A percentile compares a stretch with the other conserved stretches of the same genome.
These are phyloP conservation scores for Hipparchia semele DNA, from an alignment of 2,888 invertebrate species.

Conservation along the genomic window DNA sequence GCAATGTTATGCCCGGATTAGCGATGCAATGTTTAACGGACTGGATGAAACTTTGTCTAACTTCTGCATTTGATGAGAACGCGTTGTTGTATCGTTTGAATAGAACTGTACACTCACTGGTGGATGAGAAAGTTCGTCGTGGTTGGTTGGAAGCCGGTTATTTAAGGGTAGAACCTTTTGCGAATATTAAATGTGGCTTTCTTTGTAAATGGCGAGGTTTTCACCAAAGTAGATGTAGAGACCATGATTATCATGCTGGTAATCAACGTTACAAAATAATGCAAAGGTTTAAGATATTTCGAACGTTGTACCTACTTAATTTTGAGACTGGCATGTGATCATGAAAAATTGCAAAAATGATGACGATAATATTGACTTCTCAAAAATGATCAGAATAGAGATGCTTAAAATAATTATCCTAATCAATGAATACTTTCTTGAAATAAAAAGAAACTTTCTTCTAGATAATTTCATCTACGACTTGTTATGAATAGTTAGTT, in stretches of 20 bases:
- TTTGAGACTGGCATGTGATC: too few relatives aligned
- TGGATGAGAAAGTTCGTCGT: slow-evolving; percentile 22
- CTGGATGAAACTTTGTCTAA: slow-evolving; percentile 67
- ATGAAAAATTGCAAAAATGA: too few relatives aligned
- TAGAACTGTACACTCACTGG: background rate
- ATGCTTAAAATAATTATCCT: too few relatives aligned
- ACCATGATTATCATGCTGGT: background rate
- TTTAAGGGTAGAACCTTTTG: slow-evolving; percentile 16
- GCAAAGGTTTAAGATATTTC: background rate
- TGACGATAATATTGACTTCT: too few relatives aligned
- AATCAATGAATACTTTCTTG: background rate
- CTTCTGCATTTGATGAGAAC: slow-evolving; percentile 44
- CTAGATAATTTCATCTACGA: background rate
- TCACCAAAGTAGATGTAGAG: background rate
- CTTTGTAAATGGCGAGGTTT: background rate
- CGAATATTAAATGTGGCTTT: slow-evolving; percentile 2
- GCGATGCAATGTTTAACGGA: slow-evolving; percentile 71
- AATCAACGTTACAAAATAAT: background rate
- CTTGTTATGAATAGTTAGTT: background rate
- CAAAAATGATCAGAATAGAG: too few relatives aligned
- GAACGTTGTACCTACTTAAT: background rate
- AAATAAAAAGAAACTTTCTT: background rate
- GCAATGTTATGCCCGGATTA: slow-evolving; percentile 76
- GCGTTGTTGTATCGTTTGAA: slow-evolving; percentile 29
- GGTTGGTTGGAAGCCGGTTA: slow-evolving; percentile 11